Evolutionary conservation across 1,140 invertebrate genomes (phyloP), one percentile per base, ranked within the genome.

Genomic region (Drosophila pseudoobscura): DNA sequence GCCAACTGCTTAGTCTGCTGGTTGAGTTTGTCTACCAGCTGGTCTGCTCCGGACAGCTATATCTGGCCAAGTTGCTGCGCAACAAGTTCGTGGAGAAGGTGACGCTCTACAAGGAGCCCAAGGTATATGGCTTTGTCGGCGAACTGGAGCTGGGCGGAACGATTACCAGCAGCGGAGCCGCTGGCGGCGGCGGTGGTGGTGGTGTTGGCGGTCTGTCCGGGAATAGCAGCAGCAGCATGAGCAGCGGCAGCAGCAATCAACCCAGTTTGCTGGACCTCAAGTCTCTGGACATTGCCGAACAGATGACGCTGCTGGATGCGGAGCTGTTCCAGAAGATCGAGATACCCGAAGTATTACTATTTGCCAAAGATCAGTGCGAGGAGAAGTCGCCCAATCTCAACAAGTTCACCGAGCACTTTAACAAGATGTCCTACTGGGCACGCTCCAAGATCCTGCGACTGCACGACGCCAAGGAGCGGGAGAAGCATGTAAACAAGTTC

Each of bases 391-490:
- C 98, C 4, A 99, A 99, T 93, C 93, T 99, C 39, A 99, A 97
- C 13, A 94, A 96, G 70, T 99, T 99, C 91, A 99, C 99, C 0
- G 98, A 99, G 92, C 98, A 99, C 93, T 99, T 99, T 91, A 99
- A 99, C 92, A 99, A 99, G 92, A 99, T 99, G 96, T 99, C 98
- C 24, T 99, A 98, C 84, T 99, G 98, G 99, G 96, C 96, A 17
- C 93, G 97, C 51, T 96, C 96, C 17, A 92, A 94, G 77, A 96
- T 97, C 60, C 91, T 98, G 44, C 94, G 95, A 73, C 95, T 96
- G 68, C 94, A 96, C 69, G 97, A 98, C 72, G 96, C 97, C 8
- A 97, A 97, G 88, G 97, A 99, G 74, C 94, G 98, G n/a, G 98
- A 99, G 92, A 97, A 96, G 91, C 98, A 98, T 91, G 96, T 99